Conservation (phyloP, 92 coral and sea anemone species). For the Siderastrea radians region DNA sequence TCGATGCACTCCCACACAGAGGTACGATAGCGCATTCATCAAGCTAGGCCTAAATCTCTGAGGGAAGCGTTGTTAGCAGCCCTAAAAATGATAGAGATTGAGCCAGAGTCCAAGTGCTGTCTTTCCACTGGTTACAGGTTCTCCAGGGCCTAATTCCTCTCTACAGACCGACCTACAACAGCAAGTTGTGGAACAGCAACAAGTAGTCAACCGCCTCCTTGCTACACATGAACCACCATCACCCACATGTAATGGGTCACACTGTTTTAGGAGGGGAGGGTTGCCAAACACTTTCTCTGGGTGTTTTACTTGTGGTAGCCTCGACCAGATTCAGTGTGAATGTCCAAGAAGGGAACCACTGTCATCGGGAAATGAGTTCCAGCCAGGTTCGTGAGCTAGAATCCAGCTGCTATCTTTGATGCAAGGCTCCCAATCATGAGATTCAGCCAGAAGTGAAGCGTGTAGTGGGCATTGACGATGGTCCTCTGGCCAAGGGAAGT, state of each 20-base stretch:
- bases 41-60: slow-evolving; percentile 37
- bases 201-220: no score
- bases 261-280: no score
- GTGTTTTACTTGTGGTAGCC: slow-evolving; percentile 35
- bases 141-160: no score
- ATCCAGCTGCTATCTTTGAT: background rate
- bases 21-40: slow-evolving; percentile 33
- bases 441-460: background rate
- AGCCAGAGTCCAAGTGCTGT: no score
- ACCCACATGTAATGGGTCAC: background rate
- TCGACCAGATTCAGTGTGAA: slow-evolving; percentile 23
- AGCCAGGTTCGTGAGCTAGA: slow-evolving; percentile 3
- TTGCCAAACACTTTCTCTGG: no score
- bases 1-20: slow-evolving; percentile 27
- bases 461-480: background rate
- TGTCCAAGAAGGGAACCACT: slow-evolving; percentile 5
- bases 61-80: slow-evolving; percentile 28
- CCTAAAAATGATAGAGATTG: background rate
- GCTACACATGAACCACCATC: background rate
- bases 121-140: no score
- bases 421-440: background rate
- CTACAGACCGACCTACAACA: no score
- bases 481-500: background rate
- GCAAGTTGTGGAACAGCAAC: no score
- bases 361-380: slow-evolving; percentile 1